A percentile compares a stretch with the other conserved stretches of the same genome.
phyloP scores from a whole-genome alignment of 2,113 vertebrate genomes.

The Arvicanthis niloticus region DNA sequence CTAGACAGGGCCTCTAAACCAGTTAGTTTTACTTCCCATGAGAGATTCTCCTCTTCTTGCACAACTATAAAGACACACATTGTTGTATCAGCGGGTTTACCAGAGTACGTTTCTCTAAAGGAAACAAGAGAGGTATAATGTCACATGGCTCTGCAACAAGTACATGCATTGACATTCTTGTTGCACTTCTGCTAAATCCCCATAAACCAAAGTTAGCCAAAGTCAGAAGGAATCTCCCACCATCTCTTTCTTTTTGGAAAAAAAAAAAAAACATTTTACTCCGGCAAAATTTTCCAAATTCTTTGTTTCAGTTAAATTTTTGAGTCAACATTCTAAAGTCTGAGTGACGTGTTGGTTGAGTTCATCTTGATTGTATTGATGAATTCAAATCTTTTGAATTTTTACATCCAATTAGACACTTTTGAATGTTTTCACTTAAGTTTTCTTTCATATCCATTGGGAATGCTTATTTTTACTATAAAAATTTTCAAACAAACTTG shows the following conservation, averaged over 20 bases:
- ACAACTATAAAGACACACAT: not conserved
- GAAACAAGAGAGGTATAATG: not conserved
- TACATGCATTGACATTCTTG: not conserved
- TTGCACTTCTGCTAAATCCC: not conserved
- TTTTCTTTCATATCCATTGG: not conserved
- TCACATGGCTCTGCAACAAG: no score
- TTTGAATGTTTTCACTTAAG: not conserved
- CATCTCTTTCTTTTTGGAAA: not conserved
- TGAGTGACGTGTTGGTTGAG: not conserved
- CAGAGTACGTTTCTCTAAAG: not conserved
- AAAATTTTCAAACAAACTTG: not conserved
- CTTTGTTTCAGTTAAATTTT: not conserved
- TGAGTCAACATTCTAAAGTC: not conserved
- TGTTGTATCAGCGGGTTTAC: not conserved
- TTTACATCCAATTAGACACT: not conserved
- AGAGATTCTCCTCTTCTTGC: not conserved
- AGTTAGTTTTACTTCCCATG: not conserved
- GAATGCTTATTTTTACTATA: constrained; percentile 36
- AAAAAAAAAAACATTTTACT: not conserved
- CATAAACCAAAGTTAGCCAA: not conserved
- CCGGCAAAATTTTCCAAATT: not conserved
- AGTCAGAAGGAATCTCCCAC: not conserved
- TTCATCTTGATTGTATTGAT: not conserved
- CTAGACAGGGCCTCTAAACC: not conserved
- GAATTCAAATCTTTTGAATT: constrained; percentile 32